phyloP scores from a whole-genome alignment of 2,797 vertebrate species.

The Cottoperca gobio region DNA sequence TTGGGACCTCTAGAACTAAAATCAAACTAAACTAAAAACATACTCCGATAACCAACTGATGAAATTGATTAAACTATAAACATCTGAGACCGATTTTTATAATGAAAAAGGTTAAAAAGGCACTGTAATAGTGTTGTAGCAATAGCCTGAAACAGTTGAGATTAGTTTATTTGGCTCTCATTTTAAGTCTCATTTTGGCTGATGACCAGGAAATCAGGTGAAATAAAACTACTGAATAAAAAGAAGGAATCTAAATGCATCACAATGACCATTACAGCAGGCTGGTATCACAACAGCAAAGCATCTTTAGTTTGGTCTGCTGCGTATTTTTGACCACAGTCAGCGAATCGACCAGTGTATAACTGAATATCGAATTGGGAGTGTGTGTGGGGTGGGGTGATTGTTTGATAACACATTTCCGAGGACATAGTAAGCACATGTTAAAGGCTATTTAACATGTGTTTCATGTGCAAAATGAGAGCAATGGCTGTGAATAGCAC shows the following conservation, averaged over 20 bases:
- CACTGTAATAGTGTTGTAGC: constrained; percentile 68
- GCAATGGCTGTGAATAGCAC: constrained; percentile 78
- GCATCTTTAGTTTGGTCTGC: constrained; percentile 36
- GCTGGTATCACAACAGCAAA: constrained; percentile 71
- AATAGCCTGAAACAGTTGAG: constrained; percentile 33
- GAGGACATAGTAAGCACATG: constrained; percentile 61
- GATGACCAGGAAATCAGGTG: constrained; percentile 28
- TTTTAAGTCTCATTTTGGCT: constrained; percentile 53
- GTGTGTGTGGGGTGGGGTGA: constrained; percentile 24
- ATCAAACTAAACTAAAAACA: constrained; percentile 44
- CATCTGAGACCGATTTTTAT: constrained; percentile 45
- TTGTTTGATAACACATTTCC: constrained; percentile 64
- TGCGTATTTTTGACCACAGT: constrained; percentile 44
- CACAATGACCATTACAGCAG: constrained; percentile 84
- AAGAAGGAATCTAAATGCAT: constrained; percentile 36
- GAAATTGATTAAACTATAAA: constrained; percentile 52
- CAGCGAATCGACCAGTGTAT: constrained; percentile 60
- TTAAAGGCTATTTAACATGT: constrained; percentile 73
- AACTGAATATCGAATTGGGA: constrained; percentile 32
- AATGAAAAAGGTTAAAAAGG: constrained; percentile 69
- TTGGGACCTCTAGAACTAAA: constrained; percentile 43
- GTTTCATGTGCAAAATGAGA: constrained; percentile 83
- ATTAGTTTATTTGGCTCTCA: constrained; percentile 59
- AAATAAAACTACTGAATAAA: constrained; percentile 35
- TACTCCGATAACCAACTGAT: constrained; percentile 39